Conservation (phyloP, 2,888 invertebrate genomes). For the Diarsia dahlii region DNA sequence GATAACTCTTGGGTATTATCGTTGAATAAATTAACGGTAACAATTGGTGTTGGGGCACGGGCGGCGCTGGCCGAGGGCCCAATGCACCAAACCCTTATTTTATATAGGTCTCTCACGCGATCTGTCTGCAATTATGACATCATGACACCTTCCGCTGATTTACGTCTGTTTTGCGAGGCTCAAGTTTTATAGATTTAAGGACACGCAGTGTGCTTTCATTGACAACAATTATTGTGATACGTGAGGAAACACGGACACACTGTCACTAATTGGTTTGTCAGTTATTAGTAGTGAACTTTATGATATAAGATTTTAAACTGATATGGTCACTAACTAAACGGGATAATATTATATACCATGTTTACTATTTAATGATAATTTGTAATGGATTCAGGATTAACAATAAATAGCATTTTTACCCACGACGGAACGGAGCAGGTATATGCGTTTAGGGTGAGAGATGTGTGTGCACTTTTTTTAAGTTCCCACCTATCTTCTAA, state of each 20-base stretch:
- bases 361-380: too few species aligned
- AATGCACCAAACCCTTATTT: slow-evolving; percentile 75
- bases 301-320: too few species aligned
- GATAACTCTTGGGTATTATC: slow-evolving; percentile 70
- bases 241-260: neutral
- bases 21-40: slow-evolving; percentile 83
- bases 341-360: too few species aligned
- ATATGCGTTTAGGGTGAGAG: too few species aligned
- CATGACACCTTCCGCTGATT: slow-evolving; percentile 69
- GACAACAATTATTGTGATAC: slow-evolving; percentile 23
- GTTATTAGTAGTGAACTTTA: neutral
- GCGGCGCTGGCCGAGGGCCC: slow-evolving; percentile 76
- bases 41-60: slow-evolving; percentile 80
- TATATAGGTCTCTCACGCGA: slow-evolving; percentile 79
- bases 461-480: too few species aligned
- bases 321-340: too few species aligned
- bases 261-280: neutral
- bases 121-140: slow-evolving; percentile 75
- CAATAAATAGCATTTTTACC: too few species aligned
- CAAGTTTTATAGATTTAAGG: slow-evolving; percentile 46
- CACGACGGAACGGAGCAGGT: too few species aligned
- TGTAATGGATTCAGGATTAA: too few species aligned
- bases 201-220: slow-evolving; percentile 37
- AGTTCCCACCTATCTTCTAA: too few species aligned
- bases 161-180: slow-evolving; percentile 38